A percentile compares a stretch with the other conserved stretches of the same genome.
phyloP scores from a whole-genome alignment of 2,888 invertebrate species.

The Apamea anceps region DNA sequence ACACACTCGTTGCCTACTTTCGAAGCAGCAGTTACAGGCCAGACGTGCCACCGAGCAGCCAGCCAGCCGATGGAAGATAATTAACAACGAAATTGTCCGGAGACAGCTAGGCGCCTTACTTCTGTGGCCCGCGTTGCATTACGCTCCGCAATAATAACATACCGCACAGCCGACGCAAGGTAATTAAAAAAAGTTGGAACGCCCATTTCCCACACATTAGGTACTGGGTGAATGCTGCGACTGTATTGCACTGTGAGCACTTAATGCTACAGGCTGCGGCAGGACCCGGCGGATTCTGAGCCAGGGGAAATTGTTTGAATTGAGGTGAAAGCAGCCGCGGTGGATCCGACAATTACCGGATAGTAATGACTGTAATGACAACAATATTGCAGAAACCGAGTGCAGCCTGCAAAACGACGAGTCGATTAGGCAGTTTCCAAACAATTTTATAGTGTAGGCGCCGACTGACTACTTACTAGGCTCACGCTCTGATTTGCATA shows the following conservation, averaged over 20 bases:
- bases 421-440: slow-evolving; percentile 72
- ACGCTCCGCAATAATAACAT: slow-evolving; percentile 85
- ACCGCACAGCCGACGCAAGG: slow-evolving; percentile 78
- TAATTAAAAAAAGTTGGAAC: slow-evolving; percentile 84
- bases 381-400: slow-evolving; percentile 74
- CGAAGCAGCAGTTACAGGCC: slow-evolving; percentile 79
- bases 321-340: slow-evolving; percentile 80
- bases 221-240: slow-evolving; percentile 78
- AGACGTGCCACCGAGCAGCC: slow-evolving; percentile 81
- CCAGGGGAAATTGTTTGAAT: slow-evolving; percentile 78
- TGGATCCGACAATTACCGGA: slow-evolving; percentile 76
- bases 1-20: slow-evolving; percentile 81
- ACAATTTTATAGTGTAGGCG: slow-evolving; percentile 76
- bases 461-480: slow-evolving; percentile 69
- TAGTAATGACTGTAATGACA: slow-evolving; percentile 79
- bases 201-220: slow-evolving; percentile 86
- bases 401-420: slow-evolving; percentile 73
- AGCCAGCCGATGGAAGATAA: slow-evolving; percentile 83
- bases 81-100: slow-evolving; percentile 87
- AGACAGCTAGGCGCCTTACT: slow-evolving; percentile 89
- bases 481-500: slow-evolving; percentile 88
- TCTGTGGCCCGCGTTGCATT: slow-evolving; percentile 82
- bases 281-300: slow-evolving; percentile 72
- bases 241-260: slow-evolving; percentile 71
- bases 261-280: slow-evolving; percentile 66